These are phyloP conservation scores for Sebastes elongatus DNA, from an alignment of 2,797 vertebrate species.

Conservation along the genomic window DNA sequence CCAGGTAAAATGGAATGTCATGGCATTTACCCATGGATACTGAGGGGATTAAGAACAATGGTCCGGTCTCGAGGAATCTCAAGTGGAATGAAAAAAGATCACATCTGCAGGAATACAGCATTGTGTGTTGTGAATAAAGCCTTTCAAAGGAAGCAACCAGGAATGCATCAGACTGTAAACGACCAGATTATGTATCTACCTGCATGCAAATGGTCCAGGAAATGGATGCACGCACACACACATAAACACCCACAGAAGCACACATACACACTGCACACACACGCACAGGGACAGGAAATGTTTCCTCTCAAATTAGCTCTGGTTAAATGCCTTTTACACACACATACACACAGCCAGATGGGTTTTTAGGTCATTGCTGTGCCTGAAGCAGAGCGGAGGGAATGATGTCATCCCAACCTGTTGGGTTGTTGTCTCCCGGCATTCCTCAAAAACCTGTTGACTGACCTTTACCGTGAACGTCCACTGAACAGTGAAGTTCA, in stretches of 20 bases:
- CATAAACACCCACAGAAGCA: background rate
- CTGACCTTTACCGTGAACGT: conserved; percentile 44
- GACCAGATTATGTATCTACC: conserved; percentile 7
- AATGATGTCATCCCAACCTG: conserved; percentile 57
- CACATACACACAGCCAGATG: conserved; percentile 51
- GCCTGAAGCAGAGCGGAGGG: conserved; percentile 41
- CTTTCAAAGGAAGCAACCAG: background rate
- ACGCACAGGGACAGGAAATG: conserved; percentile 16
- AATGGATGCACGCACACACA: background rate
- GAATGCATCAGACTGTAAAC: conserved; percentile 19
- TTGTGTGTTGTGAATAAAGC: background rate
- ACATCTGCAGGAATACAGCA: background rate
- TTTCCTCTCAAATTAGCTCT: conserved; percentile 40
- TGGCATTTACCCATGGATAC: background rate
- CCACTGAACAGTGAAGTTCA: conserved; percentile 19
- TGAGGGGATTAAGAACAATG: conserved; percentile 23
- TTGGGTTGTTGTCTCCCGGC: conserved; percentile 30
- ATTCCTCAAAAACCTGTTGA: conserved; percentile 48
- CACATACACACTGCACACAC: background rate
- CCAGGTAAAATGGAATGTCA: conserved; percentile 6
- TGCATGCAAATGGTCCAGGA: conserved; percentile 13
- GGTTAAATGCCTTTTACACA: conserved; percentile 44
- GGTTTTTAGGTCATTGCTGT: conserved; percentile 51
- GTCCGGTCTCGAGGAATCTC: background rate
- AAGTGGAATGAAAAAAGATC: background rate